These are phyloP conservation scores for Lydus trimaculatus DNA, from an alignment of 2,888 invertebrate species.

Conservation along the genomic window DNA sequence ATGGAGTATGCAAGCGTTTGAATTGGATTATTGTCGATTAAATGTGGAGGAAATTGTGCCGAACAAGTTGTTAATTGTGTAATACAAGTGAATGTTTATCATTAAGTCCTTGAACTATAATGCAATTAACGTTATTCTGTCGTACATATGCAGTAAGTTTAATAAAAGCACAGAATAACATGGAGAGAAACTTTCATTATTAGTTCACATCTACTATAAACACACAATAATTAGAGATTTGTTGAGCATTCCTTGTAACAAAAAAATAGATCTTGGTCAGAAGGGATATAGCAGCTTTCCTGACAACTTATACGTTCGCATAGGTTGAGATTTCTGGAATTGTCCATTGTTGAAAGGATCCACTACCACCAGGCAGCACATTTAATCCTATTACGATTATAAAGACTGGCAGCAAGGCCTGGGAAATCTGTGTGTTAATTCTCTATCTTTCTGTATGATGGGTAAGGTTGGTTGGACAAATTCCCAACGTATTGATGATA, in stretches of 20 bases:
- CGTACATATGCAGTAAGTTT: too few species aligned
- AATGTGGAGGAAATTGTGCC: constrained; percentile 29
- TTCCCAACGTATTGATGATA: not conserved
- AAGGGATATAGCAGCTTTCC: not conserved
- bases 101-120: constrained; percentile 34
- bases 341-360: constrained; percentile 34
- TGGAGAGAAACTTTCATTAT: not conserved
- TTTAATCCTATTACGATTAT: constrained; percentile 35
- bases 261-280: too few species aligned
- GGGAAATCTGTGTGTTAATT: constrained; percentile 21
- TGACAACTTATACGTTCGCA: constrained; percentile 15
- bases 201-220: not conserved
- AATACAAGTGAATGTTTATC: constrained; percentile 29
- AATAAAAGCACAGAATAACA: not conserved
- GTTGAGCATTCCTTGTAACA: not conserved
- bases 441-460: constrained; percentile 13
- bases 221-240: too few species aligned
- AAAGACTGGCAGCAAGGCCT: constrained; percentile 23
- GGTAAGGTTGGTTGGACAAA: not conserved
- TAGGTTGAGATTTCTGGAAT: constrained; percentile 30
- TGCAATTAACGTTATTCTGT: constrained; percentile 18
- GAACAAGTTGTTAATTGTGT: constrained; percentile 26
- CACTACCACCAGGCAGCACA: constrained; percentile 29
- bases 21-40: constrained; percentile 25
- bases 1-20: constrained; percentile 19